These are phyloP conservation scores for Frieseomelitta varia DNA, from an alignment of 1,140 invertebrate genomes.

Conservation along the genomic window DNA sequence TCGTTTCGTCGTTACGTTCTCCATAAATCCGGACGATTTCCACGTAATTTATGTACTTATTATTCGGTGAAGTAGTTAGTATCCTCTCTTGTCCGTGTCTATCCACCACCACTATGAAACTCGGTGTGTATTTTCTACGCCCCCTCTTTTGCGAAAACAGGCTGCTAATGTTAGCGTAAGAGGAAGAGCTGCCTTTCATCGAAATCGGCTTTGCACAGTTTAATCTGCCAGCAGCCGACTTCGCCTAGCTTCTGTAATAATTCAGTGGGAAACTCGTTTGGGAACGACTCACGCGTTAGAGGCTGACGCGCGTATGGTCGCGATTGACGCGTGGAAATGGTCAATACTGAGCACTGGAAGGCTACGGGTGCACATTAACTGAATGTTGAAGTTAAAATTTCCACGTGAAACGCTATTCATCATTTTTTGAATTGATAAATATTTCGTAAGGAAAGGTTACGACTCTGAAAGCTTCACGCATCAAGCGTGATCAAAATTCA, in stretches of 20 bases:
- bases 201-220: constrained; percentile 48
- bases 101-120: not conserved
- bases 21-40: constrained; percentile 11
- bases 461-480: too few relatives aligned
- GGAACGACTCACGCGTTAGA: not conserved
- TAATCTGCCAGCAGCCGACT: constrained; percentile 13
- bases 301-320: not conserved
- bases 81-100: constrained; percentile 10
- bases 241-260: constrained; percentile 5
- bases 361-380: too few relatives aligned
- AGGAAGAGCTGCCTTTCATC: constrained; percentile 40
- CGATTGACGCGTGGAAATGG: not conserved
- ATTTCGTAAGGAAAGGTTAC: too few relatives aligned
- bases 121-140: not conserved
- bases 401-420: too few relatives aligned
- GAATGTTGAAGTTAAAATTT: too few relatives aligned
- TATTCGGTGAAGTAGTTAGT: constrained; percentile 19
- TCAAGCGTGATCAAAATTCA: too few relatives aligned
- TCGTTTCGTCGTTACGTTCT: constrained; percentile 9
- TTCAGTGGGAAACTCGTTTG: not conserved
- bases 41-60: constrained; percentile 33
- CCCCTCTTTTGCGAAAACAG: constrained; percentile 12
- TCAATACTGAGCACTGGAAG: not conserved
- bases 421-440: too few relatives aligned
- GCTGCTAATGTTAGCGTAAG: not conserved